Base-by-base conservation (phyloP, 2,113 vertebrate species). In the Syrmaticus mikado region DNA sequence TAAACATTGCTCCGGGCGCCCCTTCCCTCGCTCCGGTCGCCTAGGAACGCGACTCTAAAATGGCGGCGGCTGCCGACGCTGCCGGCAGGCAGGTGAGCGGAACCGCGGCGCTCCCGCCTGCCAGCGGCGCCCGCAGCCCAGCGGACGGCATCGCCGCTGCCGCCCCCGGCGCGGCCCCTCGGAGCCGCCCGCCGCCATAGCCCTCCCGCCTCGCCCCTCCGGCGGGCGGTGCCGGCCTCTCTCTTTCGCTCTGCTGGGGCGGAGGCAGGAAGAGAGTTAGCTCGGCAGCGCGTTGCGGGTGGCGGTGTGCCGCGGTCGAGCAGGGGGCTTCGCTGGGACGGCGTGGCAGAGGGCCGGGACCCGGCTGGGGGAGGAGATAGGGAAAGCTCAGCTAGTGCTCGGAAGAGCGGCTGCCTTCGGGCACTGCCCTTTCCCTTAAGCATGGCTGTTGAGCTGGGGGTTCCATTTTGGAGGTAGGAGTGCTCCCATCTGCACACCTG, bases 391-490 rank as follows among this genome's bases (percentile, higher is more conserved):
- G 2, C 5, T 32, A 9, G 8, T 1, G 65, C 24, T 4, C 3
- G 18, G 55, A 30, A 30, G 46, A 58, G 12, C 4, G 3, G 2
- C 24, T 0, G 1, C 21, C 2, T 6, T 5, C 5, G 32, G 48
- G 36, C 43, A 1, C 22, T 5, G 38, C 38, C 38, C 38, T 38
- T 38, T 38, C 38, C 38, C 38, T 38, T 5, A 2, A 25, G 55
- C 2, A 10, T 2, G 34, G 0, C 14, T 4, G 61, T 8, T 4
- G 15, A 38, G 4, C 9, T 3, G 46, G 12, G n/a, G 0, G 1
- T 3, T 36, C 4, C 30, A 46, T 8, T 22, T 8, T 38, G 2
- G 82, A 17, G 7, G 32, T 3, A 1, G 41, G 18, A 8, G 19
- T 25, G 50, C 8, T 28, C 52, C 17, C 4, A 0, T 11, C 3